These are phyloP conservation scores for Nomia melanderi DNA, from an alignment of 1,140 invertebrate species.

Conservation along the genomic window DNA sequence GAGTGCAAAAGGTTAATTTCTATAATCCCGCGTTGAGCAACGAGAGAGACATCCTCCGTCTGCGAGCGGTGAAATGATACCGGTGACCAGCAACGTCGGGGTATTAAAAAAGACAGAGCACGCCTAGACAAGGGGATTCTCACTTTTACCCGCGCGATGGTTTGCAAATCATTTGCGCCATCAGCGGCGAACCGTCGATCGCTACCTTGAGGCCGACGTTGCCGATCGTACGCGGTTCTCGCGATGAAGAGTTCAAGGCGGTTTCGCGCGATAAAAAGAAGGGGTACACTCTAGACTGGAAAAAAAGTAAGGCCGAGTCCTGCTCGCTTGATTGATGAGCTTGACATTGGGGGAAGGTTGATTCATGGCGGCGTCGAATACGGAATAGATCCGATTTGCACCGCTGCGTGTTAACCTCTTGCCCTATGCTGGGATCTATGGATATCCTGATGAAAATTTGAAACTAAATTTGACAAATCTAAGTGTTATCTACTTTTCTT, in stretches of 20 bases:
- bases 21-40: slow-evolving; percentile 18
- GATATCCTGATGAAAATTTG: no score
- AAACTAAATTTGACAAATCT: no score
- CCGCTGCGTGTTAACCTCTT: no score
- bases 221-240: background rate
- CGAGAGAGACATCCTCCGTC: background rate
- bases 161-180: background rate
- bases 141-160: background rate
- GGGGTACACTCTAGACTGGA: background rate
- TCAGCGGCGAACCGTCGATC: background rate
- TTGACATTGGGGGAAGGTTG: background rate
- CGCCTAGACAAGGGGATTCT: background rate
- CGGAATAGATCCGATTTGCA: background rate
- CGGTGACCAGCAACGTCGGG: background rate
- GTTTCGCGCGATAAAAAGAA: slow-evolving; percentile 7
- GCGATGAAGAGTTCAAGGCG: slow-evolving; percentile 29
- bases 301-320: slow-evolving; percentile 2
- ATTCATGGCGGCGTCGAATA: background rate
- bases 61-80: slow-evolving; percentile 6
- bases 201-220: background rate
- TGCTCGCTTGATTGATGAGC: background rate
- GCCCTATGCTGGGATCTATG: no score
- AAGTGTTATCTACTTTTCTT: no score
- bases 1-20: slow-evolving; percentile 23
- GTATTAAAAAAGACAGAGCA: background rate